Evolutionary conservation across 1,140 invertebrate genomes (phyloP).

Genomic region (Berghia stephanieae): DNA sequence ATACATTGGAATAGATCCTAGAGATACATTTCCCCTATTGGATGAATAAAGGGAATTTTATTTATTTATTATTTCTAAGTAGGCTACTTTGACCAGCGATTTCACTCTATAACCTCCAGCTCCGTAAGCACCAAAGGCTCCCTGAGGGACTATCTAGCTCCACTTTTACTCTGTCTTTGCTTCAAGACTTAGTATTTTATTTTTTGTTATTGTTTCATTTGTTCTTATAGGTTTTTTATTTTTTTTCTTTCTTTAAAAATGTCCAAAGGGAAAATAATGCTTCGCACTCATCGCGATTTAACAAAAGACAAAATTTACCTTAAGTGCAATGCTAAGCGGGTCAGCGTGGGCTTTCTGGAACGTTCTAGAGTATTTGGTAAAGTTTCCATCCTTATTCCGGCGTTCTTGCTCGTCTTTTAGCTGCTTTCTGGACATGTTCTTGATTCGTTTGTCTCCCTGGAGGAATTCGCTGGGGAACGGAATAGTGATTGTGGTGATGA

Average conservation of each 20-base stretch:
- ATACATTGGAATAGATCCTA: too few species aligned
- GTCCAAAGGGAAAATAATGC: not conserved
- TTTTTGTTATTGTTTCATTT: too few species aligned
- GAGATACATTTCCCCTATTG: too few species aligned
- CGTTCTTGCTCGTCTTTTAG: conserved; percentile 25
- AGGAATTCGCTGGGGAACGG: conserved; percentile 47
- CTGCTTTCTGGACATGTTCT: conserved; percentile 43
- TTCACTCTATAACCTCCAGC: too few species aligned
- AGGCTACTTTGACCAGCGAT: too few species aligned
- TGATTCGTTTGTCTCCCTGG: conserved; percentile 48
- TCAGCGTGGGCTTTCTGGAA: conserved; percentile 47
- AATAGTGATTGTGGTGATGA: too few species aligned
- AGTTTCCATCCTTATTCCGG: conserved; percentile 31
- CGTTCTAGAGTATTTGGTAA: conserved; percentile 46
- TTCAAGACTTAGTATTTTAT: not conserved
- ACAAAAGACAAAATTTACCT: conserved; percentile 28
- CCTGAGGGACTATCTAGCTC: too few species aligned
- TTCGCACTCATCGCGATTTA: not conserved
- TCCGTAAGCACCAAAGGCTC: too few species aligned
- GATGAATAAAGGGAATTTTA: too few species aligned
- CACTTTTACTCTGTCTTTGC: not conserved
- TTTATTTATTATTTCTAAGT: too few species aligned
- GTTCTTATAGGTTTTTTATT: too few species aligned
- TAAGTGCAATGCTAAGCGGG: conserved; percentile 37
- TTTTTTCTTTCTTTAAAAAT: not conserved